phyloP scores from a whole-genome alignment of 2,797 vertebrate genomes.

The Orientallactaga sibirica region DNA sequence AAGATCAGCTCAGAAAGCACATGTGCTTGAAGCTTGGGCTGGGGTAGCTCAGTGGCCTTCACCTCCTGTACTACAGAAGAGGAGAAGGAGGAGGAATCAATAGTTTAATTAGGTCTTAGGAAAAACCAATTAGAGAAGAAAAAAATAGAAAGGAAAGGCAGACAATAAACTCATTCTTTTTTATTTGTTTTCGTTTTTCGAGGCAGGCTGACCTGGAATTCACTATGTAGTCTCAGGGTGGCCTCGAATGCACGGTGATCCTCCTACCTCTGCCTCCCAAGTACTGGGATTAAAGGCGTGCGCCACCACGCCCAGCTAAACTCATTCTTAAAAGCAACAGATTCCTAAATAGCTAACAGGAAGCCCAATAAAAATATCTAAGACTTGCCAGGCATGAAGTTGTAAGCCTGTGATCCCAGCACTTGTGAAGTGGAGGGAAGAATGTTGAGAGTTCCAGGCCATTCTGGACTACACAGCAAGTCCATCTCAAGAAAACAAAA shows the following conservation, averaged over 20 bases:
- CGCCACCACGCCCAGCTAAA: background rate
- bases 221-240: too few species aligned
- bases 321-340: background rate
- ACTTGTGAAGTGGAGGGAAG: background rate
- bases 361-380: constrained; percentile 22
- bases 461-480: background rate
- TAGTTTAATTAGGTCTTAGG: constrained; percentile 18
- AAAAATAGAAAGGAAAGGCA: background rate
- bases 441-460: background rate
- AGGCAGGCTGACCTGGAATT: too few species aligned
- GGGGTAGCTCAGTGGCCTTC: background rate
- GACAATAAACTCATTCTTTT: background rate
- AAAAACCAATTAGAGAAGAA: constrained; percentile 47
- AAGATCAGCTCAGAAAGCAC: background rate
- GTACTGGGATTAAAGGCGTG: too few species aligned
- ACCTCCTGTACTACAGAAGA: background rate
- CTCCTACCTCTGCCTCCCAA: too few species aligned
- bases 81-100: background rate
- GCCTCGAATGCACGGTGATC: too few species aligned
- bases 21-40: background rate
- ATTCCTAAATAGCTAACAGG: constrained; percentile 38
- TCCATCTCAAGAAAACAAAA: background rate
- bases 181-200: too few species aligned
- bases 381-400: background rate
- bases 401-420: background rate